A percentile compares a stretch with the other conserved stretches of the same genome.
Conservation (phyloP, 2,113 vertebrate genomes). For the Dipodomys stephensi region DNA sequence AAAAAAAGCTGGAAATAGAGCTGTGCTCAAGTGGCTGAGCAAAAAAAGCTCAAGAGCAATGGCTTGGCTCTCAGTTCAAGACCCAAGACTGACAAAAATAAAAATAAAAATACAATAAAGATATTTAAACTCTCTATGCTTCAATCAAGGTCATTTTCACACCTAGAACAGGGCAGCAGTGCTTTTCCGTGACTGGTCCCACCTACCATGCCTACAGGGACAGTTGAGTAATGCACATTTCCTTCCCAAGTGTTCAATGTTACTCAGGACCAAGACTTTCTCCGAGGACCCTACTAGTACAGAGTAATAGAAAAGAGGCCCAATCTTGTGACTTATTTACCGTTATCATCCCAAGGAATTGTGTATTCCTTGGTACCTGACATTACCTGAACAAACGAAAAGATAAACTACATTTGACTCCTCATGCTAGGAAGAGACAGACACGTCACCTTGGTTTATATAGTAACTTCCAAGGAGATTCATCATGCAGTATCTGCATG, state of each 20-base stretch:
- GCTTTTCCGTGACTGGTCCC: neutral
- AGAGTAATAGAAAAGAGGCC: neutral
- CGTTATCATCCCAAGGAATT: neutral
- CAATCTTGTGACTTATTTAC: neutral
- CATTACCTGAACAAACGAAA: conserved; percentile 12
- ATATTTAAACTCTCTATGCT: neutral
- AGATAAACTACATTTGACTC: neutral
- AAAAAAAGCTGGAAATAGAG: too few species aligned
- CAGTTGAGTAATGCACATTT: neutral
- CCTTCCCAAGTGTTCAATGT: neutral
- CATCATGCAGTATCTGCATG: neutral
- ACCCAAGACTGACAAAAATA: too few species aligned
- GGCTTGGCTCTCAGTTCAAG: too few species aligned
- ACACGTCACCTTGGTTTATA: neutral
- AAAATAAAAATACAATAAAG: too few species aligned
- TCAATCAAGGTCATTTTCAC: neutral
- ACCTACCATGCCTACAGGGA: too few species aligned
- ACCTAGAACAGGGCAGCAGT: neutral
- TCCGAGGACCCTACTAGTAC: neutral
- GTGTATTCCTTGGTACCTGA: neutral
- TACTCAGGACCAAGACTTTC: neutral
- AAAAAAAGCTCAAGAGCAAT: too few species aligned
- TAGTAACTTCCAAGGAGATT: neutral
- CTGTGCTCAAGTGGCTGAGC: too few species aligned
- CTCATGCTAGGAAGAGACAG: neutral